Percentiles rank a stretch among this genome's conserved stretches.
Conservation (phyloP, 37 sponge, comb jelly and placozoan species). For the Hexactinellida sp. region DNA sequence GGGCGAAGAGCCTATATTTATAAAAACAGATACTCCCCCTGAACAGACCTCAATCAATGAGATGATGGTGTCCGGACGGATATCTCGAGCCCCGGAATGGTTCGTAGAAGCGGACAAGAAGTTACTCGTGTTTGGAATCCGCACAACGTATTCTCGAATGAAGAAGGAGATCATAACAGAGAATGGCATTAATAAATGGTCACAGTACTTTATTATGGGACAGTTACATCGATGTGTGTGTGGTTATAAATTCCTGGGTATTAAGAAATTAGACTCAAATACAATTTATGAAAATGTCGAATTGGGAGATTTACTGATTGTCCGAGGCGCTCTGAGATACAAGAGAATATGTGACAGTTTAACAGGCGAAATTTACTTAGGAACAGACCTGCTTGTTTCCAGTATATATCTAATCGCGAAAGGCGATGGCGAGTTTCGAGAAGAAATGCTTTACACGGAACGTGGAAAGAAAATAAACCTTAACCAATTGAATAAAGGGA, state of each 20-base stretch:
- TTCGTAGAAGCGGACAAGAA: background rate
- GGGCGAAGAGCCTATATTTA: background rate
- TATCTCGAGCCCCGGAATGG: background rate
- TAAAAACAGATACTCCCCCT: background rate
- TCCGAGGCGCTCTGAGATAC: background rate
- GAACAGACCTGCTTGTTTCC: background rate
- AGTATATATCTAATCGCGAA: background rate
- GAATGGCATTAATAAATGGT: background rate
- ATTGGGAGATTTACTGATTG: background rate
- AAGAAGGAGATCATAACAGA: background rate
- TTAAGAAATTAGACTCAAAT: background rate
- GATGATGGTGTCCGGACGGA: background rate
- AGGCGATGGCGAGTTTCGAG: background rate
- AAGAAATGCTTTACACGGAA: background rate
- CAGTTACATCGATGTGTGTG: background rate
- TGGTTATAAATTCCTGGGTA: background rate
- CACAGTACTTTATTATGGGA: background rate
- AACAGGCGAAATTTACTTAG: background rate
- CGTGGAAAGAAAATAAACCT: background rate
- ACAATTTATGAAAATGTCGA: background rate
- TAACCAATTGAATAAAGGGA: background rate
- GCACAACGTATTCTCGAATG: background rate
- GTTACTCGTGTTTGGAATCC: background rate
- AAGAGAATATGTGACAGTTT: background rate
- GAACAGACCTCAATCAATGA: background rate